Evolutionary conservation across 2,113 vertebrate species (phyloP).

Genomic region (Perca flavescens): DNA sequence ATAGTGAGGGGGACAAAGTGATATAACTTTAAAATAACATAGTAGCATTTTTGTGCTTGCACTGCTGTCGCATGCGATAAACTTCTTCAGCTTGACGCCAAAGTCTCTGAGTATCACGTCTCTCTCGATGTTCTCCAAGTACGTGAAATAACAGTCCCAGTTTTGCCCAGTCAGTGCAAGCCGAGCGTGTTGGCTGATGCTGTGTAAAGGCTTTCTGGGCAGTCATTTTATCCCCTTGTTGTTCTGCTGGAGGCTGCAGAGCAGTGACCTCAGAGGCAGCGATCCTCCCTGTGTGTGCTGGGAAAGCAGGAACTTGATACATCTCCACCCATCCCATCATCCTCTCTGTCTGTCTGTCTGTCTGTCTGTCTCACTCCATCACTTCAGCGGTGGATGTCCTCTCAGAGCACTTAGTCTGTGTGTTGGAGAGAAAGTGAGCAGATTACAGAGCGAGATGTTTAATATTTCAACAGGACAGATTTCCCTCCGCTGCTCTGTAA

Average conservation of each 20-base stretch:
- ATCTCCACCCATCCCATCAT: constrained; percentile 39
- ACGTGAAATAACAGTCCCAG: background rate
- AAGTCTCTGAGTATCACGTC: background rate
- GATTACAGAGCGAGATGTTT: constrained; percentile 39
- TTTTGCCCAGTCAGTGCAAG: background rate
- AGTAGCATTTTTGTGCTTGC: background rate
- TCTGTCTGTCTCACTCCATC: constrained; percentile 17
- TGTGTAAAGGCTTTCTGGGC: constrained; percentile 19
- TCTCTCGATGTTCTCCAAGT: background rate
- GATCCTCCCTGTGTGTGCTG: constrained; percentile 22
- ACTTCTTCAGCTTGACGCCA: background rate
- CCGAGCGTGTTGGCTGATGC: background rate
- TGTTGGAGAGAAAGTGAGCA: constrained; percentile 27
- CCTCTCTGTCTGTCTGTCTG: constrained; percentile 21
- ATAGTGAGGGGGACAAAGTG: background rate
- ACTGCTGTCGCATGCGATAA: background rate
- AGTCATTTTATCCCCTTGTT: constrained; percentile 29
- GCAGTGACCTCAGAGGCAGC: constrained; percentile 7
- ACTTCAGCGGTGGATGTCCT: constrained; percentile 7
- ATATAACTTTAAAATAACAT: background rate
- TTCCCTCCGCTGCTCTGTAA: constrained; percentile 59
- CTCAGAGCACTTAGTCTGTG: constrained; percentile 41
- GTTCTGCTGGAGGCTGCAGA: constrained; percentile 39
- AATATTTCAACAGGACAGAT: constrained; percentile 68
- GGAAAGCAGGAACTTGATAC: constrained; percentile 62